Percentiles rank a stretch among this genome's conserved stretches.
phyloP scores from a whole-genome alignment of 1,140 invertebrate genomes.

The Drosophila nannoptera region DNA sequence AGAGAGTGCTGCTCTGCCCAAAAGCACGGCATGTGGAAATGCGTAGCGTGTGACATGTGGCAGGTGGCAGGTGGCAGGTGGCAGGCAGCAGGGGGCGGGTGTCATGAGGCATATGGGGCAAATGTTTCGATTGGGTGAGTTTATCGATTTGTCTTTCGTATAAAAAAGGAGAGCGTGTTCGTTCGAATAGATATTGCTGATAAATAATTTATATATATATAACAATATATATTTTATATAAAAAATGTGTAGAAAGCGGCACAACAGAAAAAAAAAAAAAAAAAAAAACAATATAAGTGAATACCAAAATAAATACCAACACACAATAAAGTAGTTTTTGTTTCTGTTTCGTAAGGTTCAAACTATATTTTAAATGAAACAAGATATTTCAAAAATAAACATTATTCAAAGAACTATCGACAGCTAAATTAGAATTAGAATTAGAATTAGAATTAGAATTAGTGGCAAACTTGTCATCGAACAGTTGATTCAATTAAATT shows the following conservation, averaged over 20 bases:
- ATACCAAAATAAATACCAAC: conserved; percentile 72
- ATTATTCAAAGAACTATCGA: conserved; percentile 67
- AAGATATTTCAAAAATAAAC: conserved; percentile 60
- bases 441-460: conserved; percentile 49
- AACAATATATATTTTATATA: conserved; percentile 3
- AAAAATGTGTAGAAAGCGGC: conserved; percentile 51
- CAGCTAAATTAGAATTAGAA: conserved; percentile 67
- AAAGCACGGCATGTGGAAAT: conserved; percentile 49
- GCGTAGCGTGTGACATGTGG: conserved; percentile 30
- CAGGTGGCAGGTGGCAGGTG: conserved; percentile 18
- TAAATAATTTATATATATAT: conserved; percentile 3
- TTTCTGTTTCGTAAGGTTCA: conserved; percentile 55
- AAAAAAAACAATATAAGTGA: conserved; percentile 27
- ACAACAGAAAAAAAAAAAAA: conserved; percentile 53
- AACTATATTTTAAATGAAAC: conserved; percentile 66
- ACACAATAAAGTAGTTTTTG: conserved; percentile 70
- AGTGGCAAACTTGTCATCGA: conserved; percentile 63
- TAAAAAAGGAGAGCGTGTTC: conserved; percentile 28
- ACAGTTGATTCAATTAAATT: conserved; percentile 45
- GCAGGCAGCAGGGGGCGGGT: conserved; percentile 29
- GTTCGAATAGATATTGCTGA: conserved; percentile 36
- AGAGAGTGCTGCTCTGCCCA: conserved; percentile 48
- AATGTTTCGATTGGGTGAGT: conserved; percentile 13
- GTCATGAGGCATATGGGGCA: conserved; percentile 8
- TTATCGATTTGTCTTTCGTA: conserved; percentile 3